Evolutionary conservation across 2,113 vertebrate genomes (phyloP), one percentile per base, ranked within the genome.

Genomic region (Syngnathus scovelli): DNA sequence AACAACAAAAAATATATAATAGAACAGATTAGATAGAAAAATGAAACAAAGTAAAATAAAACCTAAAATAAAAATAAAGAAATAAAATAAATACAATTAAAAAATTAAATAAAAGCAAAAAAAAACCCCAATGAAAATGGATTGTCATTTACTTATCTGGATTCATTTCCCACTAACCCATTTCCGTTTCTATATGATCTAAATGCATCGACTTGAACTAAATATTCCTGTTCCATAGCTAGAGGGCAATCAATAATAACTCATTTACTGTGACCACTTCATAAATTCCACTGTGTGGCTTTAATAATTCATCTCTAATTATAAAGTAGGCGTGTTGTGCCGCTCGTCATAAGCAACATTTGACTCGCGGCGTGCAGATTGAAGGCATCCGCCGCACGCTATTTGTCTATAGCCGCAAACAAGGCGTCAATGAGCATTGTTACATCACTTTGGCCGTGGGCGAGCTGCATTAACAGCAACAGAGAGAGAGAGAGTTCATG

Each of bases 311-410:
- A 58, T 36, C 55, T 15, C 6, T 58, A 58, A 33, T 58, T 7
- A 58, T 36, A 7, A 2, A 36, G 27, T 8, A 36, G 55, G 27
- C 27, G 27, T 58, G 6, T 58, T 15, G 55, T 16, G 55, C 13
- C 2, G 55, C 55, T 58, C 15, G 13, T 58, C 52, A 55, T 36
- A 16, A 58, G 55, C 55, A 58, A 58, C 55, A 58, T 58, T 58
- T 36, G 27, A 37, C 13, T 16, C 15, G 3, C 23, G 21, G 10
- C 21, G n/a, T 23, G 54, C 12, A 18, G 27, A 18, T 36, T 37
- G 27, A 58, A 58, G 15, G 55, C 27, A 13, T 58, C 55, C 13
- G 13, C 7, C 16, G 55, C 27, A 15, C 11, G 6, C 55, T 18
- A 33, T 36, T 55, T 55, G 21, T 23, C 13, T 27, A 21, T 21